Percentiles rank a stretch among this genome's conserved stretches.
Conservation (phyloP, 2,888 invertebrate genomes). For the Campaea margaritaria region DNA sequence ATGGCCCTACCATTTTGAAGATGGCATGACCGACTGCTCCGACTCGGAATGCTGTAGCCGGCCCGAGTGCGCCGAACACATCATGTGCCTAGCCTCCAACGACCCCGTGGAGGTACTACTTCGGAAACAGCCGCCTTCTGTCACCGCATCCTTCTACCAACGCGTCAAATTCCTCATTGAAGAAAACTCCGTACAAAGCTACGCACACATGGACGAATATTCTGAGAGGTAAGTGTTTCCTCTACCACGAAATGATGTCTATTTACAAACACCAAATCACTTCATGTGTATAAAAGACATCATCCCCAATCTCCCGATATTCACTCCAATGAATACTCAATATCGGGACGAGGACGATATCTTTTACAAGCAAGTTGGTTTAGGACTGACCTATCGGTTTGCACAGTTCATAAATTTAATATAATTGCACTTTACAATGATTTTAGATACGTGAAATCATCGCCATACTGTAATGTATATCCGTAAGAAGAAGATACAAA, state of each 20-base stretch:
- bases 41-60: slow-evolving; percentile 99
- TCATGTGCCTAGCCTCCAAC: slow-evolving; percentile 98
- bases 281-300: slow-evolving; percentile 74
- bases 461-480: slow-evolving; percentile 72
- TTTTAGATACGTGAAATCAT: slow-evolving; percentile 79
- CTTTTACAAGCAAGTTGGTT: slow-evolving; percentile 69
- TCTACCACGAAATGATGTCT: slow-evolving; percentile 45
- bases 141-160: slow-evolving; percentile 98
- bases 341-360: slow-evolving; percentile 59
- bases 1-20: slow-evolving; percentile 86
- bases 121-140: slow-evolving; percentile 97
- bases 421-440: slow-evolving; percentile 80
- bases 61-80: slow-evolving; percentile 93
- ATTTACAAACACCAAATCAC: slow-evolving; percentile 75
- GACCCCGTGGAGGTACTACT: slow-evolving; percentile 98
- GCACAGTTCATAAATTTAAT: slow-evolving; percentile 76
- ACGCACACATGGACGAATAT: slow-evolving; percentile 98
- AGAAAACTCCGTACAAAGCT: slow-evolving; percentile 99
- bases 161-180: slow-evolving; percentile 99
- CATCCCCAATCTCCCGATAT: slow-evolving; percentile 48
- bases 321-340: slow-evolving; percentile 31
- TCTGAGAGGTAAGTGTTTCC: slow-evolving; percentile 96
- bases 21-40: slow-evolving; percentile 99
- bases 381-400: slow-evolving; percentile 71
- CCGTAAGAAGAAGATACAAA: slow-evolving; percentile 70